These are phyloP conservation scores for Tortrix viridana DNA, from an alignment of 2,888 invertebrate genomes.

Conservation along the genomic window DNA sequence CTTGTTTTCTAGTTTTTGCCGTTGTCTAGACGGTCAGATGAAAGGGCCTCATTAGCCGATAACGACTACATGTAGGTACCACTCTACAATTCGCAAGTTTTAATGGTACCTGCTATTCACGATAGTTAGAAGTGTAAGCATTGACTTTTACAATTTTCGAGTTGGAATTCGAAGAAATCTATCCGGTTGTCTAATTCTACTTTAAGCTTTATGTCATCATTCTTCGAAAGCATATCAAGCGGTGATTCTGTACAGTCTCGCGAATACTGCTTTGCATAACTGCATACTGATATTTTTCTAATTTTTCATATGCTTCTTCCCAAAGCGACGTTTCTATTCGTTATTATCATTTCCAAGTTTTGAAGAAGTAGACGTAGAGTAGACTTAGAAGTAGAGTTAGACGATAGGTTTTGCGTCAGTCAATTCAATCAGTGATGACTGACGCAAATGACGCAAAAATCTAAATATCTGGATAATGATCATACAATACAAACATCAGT, in stretches of 20 bases:
- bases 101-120: background rate
- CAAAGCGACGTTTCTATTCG: background rate
- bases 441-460: no score
- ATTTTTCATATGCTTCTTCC: background rate
- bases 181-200: conserved; percentile 21
- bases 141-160: no score
- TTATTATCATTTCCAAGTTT: background rate
- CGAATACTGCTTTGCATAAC: conserved; percentile 13
- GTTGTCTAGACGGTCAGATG: background rate
- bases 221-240: conserved; percentile 12
- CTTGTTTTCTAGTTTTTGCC: conserved; percentile 1
- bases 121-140: background rate
- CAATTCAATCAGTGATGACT: no score
- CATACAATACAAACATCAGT: no score
- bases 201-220: conserved; percentile 5
- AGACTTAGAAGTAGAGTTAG: no score
- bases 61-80: background rate
- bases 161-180: background rate
- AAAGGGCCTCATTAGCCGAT: conserved; percentile 10
- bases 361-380: no score
- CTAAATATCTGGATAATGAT: no score
- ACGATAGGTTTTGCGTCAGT: no score
- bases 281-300: background rate
- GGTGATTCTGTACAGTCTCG: conserved; percentile 3
- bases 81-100: conserved; percentile 1